Evolutionary conservation across 2,113 vertebrate genomes (phyloP).

Genomic region (Bufo gargarizans): DNA sequence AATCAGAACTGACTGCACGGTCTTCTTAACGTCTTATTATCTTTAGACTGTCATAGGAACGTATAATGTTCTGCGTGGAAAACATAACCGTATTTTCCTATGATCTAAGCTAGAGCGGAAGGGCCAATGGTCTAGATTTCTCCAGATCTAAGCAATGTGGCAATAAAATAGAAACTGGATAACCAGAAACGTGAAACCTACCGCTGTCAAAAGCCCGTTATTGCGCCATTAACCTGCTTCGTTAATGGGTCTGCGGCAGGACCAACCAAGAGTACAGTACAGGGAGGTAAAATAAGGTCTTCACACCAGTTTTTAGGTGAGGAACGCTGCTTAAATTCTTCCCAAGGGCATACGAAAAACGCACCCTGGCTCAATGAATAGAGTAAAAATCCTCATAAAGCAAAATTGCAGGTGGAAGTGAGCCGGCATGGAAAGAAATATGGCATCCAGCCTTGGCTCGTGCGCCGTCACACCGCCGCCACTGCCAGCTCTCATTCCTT

Average conservation of each 20-base stretch:
- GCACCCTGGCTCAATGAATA: constrained; percentile 19
- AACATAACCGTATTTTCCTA: not conserved
- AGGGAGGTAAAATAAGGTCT: not conserved
- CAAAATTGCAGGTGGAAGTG: constrained; percentile 45
- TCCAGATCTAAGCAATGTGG: not conserved
- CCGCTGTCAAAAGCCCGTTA: not conserved
- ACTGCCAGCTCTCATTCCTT: constrained; percentile 32
- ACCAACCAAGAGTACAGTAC: not conserved
- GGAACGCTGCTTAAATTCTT: not conserved
- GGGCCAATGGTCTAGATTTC: not conserved
- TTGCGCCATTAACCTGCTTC: not conserved
- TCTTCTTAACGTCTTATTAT: too few relatives aligned
- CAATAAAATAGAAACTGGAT: not conserved
- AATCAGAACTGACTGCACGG: too few relatives aligned
- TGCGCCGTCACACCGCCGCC: not conserved
- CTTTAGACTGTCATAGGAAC: too few relatives aligned
- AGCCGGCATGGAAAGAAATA: constrained; percentile 4
- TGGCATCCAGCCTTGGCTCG: constrained; percentile 33
- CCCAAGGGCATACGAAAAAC: constrained; percentile 25
- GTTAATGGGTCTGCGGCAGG: not conserved
- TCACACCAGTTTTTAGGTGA: not conserved
- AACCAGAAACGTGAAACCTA: not conserved
- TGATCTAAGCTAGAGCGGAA: not conserved
- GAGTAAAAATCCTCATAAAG: constrained; percentile 19
- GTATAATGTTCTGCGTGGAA: not conserved